Evolutionary conservation across 1,140 invertebrate species (phyloP), one percentile per base, ranked within the genome.

Genomic region (Vollenhovia emeryi): DNA sequence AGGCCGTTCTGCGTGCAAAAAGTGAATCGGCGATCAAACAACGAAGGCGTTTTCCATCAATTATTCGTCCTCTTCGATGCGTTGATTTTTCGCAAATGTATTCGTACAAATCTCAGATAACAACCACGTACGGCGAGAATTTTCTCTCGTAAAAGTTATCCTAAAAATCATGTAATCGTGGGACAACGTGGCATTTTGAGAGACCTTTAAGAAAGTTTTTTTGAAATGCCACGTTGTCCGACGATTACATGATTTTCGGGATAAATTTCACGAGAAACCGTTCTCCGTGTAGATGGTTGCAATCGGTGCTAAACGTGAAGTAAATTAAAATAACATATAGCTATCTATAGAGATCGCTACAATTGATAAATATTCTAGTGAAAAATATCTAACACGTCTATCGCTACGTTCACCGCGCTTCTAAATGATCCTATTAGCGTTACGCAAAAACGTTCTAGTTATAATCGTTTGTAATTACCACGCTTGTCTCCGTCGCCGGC

Each of bases 1-100:
- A 86, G 83, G 84, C 30, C 64, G 69, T 64, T 62, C 59, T 18
- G 79, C 75, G 69, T 27, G 75, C 86, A 86, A 89, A 88, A 89
- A 89, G 30, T 45, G 59, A 84, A 74, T 79, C 86, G 57, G 36
- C 57, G 57, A 84, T 76, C 73, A 18, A 30, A 68, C 84, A 27
- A 43, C 62, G 50, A 2, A 57, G 78, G n/a, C 30, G 78, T 62
- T 80, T 21, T 30, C 21, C 43, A 24, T 30, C 40, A 43, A 80
- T 50, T 57, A 50, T 59, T 27, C 45, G 50, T 40, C 24, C 43
- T 2, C 11, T 43, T 24, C n/a, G 30, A 18, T 11, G 30, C 57
- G n/a, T 3, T 9, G 64, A 8, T 55, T 68, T 48, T 64, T 48
- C 21, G 52, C 13, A 13, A 11, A 24, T n/a, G 5, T 13, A 48